Conservation (phyloP, 1,140 invertebrate species). For the Parasteatoda tepidariorum region DNA sequence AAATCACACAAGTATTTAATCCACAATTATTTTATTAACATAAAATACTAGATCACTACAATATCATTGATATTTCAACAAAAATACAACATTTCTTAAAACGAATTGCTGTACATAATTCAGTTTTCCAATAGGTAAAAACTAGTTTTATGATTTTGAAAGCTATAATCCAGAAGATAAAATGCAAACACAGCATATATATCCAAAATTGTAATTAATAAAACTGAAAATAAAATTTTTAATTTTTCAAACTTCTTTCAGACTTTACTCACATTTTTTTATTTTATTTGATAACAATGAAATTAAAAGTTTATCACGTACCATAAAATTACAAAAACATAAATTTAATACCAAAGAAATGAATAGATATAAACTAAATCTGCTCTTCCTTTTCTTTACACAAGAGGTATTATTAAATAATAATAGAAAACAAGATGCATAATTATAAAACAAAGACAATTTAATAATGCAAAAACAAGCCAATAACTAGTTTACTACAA, state of each 20-base stretch:
- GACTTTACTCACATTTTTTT: not conserved
- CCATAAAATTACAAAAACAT: not conserved
- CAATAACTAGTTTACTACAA: too few relatives aligned
- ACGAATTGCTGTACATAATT: not conserved
- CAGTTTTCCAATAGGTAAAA: not conserved
- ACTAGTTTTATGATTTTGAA: not conserved
- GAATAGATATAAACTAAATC: not conserved
- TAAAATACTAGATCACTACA: constrained; percentile 32
- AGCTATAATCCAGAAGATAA: not conserved
- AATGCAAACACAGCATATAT: not conserved
- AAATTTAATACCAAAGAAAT: not conserved
- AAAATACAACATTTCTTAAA: constrained; percentile 1
- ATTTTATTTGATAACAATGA: not conserved
- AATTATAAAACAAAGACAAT: too few relatives aligned
- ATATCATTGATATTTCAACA: constrained; percentile 46
- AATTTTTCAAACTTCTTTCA: not conserved
- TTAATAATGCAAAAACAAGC: too few relatives aligned
- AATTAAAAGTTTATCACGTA: not conserved
- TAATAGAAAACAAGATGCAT: too few relatives aligned
- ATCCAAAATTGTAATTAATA: not conserved
- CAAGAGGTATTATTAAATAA: not conserved
- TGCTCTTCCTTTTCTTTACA: not conserved
- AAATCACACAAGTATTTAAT: not conserved
- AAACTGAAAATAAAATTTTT: not conserved
- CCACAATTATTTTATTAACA: not conserved